Evolutionary conservation across 2,113 vertebrate species (phyloP).

Genomic region (Todiramphus chloris): DNA sequence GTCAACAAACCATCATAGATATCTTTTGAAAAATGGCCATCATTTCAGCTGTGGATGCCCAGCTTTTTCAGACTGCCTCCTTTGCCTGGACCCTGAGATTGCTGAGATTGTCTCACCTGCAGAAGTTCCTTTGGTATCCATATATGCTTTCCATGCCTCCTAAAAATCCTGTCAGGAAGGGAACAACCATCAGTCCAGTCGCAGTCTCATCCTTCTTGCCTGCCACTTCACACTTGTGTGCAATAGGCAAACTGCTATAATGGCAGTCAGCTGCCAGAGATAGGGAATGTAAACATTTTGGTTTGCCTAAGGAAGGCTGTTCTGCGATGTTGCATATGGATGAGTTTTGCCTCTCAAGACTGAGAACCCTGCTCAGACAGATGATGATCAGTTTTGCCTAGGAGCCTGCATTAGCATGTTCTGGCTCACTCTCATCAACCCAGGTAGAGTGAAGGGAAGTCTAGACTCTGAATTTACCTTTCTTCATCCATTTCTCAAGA

Average conservation of each 20-base stretch:
- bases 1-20: neutral
- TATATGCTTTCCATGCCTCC: neutral
- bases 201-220: slow-evolving; percentile 17
- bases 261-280: slow-evolving; percentile 33
- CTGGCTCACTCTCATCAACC: neutral
- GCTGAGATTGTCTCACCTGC: neutral
- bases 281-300: slow-evolving; percentile 24
- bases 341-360: slow-evolving; percentile 23
- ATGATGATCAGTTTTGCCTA: neutral
- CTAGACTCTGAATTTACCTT: neutral
- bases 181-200: slow-evolving; percentile 3
- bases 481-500: neutral
- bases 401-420: neutral
- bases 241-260: slow-evolving; percentile 44
- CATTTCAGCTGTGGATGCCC: neutral
- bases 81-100: neutral
- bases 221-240: slow-evolving; percentile 11
- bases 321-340: slow-evolving; percentile 16
- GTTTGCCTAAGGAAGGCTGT: slow-evolving; percentile 14
- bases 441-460: neutral
- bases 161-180: neutral
- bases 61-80: neutral
- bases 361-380: neutral
- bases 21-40: neutral
- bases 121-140: neutral